A percentile compares a stretch with the other conserved stretches of the same genome.
Evolutionary conservation across 2,888 invertebrate species (phyloP).

Genomic region (Mythimna ferrago): DNA sequence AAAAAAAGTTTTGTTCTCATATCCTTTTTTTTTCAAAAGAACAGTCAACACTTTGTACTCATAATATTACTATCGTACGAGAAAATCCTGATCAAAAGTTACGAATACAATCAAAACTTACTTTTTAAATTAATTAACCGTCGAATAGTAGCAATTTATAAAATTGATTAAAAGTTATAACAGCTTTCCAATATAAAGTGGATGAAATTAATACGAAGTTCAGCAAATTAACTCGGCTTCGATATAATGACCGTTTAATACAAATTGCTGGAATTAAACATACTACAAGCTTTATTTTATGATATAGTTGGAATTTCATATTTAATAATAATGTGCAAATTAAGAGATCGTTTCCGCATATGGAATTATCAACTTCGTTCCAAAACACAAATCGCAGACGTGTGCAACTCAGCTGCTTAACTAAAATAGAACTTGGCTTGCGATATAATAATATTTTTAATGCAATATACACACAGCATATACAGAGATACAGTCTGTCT

Average conservation of each 20-base stretch:
- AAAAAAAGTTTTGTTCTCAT: no score
- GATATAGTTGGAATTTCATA: background rate
- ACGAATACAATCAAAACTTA: background rate
- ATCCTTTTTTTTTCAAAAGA: no score
- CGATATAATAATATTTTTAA: no score
- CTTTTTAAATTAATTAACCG: background rate
- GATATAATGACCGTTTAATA: conserved; percentile 4
- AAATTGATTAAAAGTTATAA: conserved; percentile 15
- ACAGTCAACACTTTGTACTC: background rate
- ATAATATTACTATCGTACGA: background rate
- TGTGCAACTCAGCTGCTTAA: no score
- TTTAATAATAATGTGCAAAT: background rate
- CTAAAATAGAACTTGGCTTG: no score
- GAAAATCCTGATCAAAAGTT: background rate
- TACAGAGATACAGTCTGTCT: no score
- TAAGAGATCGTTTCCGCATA: no score
- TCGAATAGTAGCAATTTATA: background rate
- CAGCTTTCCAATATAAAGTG: conserved; percentile 29
- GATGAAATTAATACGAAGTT: conserved; percentile 25
- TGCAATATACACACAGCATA: no score
- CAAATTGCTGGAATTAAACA: conserved; percentile 16
- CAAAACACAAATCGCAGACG: no score
- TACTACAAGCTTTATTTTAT: conserved; percentile 6
- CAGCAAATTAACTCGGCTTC: conserved; percentile 10
- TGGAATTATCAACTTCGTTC: no score